These are phyloP conservation scores for Hirtodrosophila alboralis DNA, from an alignment of 2,888 invertebrate genomes.

Conservation along the genomic window DNA sequence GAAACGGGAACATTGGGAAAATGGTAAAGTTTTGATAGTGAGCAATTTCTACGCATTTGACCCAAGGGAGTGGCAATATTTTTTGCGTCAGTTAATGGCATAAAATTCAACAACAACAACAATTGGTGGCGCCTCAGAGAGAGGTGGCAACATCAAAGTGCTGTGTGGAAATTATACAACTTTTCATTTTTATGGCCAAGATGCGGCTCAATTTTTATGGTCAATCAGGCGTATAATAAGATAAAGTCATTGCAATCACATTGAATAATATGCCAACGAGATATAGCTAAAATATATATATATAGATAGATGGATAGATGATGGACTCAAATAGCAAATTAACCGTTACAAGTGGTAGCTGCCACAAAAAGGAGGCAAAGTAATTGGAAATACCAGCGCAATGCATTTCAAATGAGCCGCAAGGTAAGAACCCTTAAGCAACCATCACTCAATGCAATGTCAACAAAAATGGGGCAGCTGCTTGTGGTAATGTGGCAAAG, in stretches of 20 bases:
- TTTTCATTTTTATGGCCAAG: slow-evolving; percentile 65
- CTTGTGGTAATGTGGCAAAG: no score
- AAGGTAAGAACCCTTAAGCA: slow-evolving; percentile 6
- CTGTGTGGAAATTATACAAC: slow-evolving; percentile 61
- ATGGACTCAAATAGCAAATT: slow-evolving; percentile 33
- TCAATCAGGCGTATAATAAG: slow-evolving; percentile 73
- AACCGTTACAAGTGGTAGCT: slow-evolving; percentile 27
- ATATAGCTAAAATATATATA: slow-evolving; percentile 7
- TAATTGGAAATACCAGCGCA: slow-evolving; percentile 27
- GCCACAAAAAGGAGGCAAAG: slow-evolving; percentile 1
- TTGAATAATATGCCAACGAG: slow-evolving; percentile 31
- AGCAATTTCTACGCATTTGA: slow-evolving; percentile 65
- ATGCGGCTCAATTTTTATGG: slow-evolving; percentile 60
- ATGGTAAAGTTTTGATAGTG: slow-evolving; percentile 56
- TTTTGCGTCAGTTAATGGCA: slow-evolving; percentile 54
- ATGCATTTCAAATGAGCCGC: slow-evolving; percentile 60
- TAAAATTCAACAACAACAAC: slow-evolving; percentile 1
- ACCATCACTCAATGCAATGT: slow-evolving; percentile 4
- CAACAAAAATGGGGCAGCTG: slow-evolving; percentile 11
- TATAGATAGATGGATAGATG: slow-evolving; percentile 11
- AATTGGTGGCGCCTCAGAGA: not conserved
- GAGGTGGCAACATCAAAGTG: slow-evolving; percentile 55
- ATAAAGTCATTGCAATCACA: slow-evolving; percentile 60
- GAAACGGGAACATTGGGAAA: slow-evolving; percentile 1
- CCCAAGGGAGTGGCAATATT: slow-evolving; percentile 65